Conservation (phyloP, 1,140 invertebrate species). For the Batillaria attramentaria region DNA sequence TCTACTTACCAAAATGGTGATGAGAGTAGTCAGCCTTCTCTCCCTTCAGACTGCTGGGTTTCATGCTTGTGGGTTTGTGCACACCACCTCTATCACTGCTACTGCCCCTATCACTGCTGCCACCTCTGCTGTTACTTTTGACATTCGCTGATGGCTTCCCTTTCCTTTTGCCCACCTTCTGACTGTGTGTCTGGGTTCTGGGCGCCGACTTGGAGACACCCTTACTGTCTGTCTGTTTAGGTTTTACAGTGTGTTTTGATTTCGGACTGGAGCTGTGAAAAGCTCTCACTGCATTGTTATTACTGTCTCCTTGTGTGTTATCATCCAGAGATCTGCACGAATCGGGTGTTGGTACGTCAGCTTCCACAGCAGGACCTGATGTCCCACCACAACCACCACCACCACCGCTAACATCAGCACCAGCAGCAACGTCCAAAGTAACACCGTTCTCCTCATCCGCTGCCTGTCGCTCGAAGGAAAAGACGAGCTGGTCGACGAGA, state of each 20-base stretch:
- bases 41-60: neutral
- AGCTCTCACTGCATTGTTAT: no score
- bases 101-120: neutral
- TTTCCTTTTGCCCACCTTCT: neutral
- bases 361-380: no score
- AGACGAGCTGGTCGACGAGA: conserved; percentile 11
- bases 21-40: conserved; percentile 28
- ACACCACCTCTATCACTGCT: neutral
- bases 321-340: no score
- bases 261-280: no score
- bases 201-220: neutral
- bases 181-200: neutral
- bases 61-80: conserved; percentile 8
- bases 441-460: neutral
- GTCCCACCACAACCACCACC: no score
- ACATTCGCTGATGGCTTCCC: no score
- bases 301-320: no score
- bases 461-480: conserved; percentile 20
- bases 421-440: no score
- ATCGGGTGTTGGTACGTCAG: no score
- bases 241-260: no score
- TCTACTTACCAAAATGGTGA: conserved; percentile 21
- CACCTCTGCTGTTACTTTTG: no score
- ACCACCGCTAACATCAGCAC: neutral
- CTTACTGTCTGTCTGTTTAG: no score